These are phyloP conservation scores for Clusia tigrina DNA, from an alignment of 2,888 invertebrate genomes.

Conservation along the genomic window DNA sequence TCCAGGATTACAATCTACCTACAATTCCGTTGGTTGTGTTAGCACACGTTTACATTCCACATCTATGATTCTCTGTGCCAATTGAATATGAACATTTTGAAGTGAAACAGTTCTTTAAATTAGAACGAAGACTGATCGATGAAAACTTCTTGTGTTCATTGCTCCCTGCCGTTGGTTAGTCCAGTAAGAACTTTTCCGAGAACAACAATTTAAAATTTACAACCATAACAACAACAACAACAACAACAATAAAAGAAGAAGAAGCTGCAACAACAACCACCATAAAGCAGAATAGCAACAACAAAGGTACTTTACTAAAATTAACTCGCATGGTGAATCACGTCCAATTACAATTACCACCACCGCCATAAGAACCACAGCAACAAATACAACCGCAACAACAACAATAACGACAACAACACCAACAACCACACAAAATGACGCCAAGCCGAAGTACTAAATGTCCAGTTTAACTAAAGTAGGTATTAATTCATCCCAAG, in stretches of 20 bases:
- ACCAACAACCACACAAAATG: neutral
- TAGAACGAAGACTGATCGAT: too few relatives aligned
- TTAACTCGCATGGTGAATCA: slow-evolving; percentile 10
- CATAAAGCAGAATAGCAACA: neutral
- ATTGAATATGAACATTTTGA: too few relatives aligned
- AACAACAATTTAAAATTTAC: neutral
- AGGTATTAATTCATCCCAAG: slow-evolving; percentile 59
- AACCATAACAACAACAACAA: neutral
- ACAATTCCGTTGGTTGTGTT: too few relatives aligned
- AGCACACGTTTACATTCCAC: too few relatives aligned
- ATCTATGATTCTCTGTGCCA: too few relatives aligned
- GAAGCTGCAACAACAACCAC: too few relatives aligned
- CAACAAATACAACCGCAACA: neutral
- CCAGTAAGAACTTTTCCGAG: neutral
- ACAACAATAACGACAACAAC: neutral
- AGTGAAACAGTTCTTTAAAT: too few relatives aligned
- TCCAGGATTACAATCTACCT: too few relatives aligned
- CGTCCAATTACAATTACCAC: slow-evolving; percentile 33
- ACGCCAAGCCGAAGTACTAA: slow-evolving; percentile 25
- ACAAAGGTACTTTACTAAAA: neutral
- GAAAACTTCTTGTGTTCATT: too few relatives aligned
- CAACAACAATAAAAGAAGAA: neutral
- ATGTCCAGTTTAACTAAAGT: slow-evolving; percentile 55
- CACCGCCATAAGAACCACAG: slow-evolving; percentile 21
- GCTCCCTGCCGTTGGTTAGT: neutral